phyloP scores from a whole-genome alignment of 2,113 vertebrate species.

The Cyphomyrus discorhynchus region DNA sequence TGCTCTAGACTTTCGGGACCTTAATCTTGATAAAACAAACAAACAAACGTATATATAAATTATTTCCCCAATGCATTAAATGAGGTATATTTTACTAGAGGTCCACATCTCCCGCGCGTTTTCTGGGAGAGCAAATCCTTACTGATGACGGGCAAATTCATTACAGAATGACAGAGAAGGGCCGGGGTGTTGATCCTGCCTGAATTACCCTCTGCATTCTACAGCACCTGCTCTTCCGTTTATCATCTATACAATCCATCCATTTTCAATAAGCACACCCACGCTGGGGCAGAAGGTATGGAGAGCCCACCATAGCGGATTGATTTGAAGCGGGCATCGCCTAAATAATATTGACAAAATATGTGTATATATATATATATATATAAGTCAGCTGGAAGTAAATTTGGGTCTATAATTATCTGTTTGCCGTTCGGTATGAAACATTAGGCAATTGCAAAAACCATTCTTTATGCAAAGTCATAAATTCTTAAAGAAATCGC shows the following conservation, averaged over 20 bases:
- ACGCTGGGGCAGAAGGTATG: background rate
- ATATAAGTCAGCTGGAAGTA: background rate
- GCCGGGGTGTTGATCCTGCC: background rate
- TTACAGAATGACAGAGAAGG: background rate
- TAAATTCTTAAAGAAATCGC: background rate
- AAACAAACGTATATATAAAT: background rate
- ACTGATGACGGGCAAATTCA: background rate
- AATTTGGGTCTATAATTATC: background rate
- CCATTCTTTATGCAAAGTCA: background rate
- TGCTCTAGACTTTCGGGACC: background rate
- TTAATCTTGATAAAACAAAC: background rate
- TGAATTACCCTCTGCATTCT: background rate
- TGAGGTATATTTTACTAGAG: background rate
- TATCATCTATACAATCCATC: background rate
- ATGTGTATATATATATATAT: background rate
- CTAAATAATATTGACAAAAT: background rate
- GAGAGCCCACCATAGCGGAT: background rate
- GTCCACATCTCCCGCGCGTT: constrained; percentile 8
- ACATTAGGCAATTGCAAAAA: background rate
- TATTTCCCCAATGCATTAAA: constrained; percentile 20
- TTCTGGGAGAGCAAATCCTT: constrained; percentile 12
- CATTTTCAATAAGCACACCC: background rate
- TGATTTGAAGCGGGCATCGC: background rate
- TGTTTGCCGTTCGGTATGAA: background rate
- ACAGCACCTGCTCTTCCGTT: background rate